Evolutionary conservation across 2,888 invertebrate species (phyloP), one percentile per base, ranked within the genome.

Genomic region (Trichogramma evanescens): DNA sequence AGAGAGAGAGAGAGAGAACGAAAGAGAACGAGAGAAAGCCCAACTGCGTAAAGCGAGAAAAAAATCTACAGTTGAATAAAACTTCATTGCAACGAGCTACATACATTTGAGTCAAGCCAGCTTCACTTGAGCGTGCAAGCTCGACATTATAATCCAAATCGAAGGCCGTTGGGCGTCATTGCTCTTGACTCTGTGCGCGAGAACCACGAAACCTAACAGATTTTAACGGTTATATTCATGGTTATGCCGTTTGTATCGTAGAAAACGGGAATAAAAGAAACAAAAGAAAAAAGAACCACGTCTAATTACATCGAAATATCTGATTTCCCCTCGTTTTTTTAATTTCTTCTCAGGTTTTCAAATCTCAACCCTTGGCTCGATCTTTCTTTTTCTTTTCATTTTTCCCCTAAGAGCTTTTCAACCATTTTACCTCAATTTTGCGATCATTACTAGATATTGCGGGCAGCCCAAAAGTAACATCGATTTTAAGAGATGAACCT

Each of bases 221-320:
- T 75, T 75, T 72, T 71, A 74, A 75, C 68, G 73, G 71, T 75
- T 73, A 74, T 71, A 70, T 62, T 74, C 59, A 74, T 67, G 69
- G 70, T 71, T 72, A 71, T 67, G 65, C 26, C 26, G 63, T 57
- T 52, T 9, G 59, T 44, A 52, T 51, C 26, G 59, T 46, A 54
- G 43, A 38, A 39, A 39, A 50, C n/a, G 9, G 6, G 39, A 39
- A 39, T 38, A 26, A 40, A 38, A 49, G 43, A 52, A 55, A 49
- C 41, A 43, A 50, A 59, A 51, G 48, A n/a, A 42, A 46, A 48
- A 46, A 58, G 50, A 63, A 68, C 65, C 65, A 64, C 65, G 64
- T 71, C 69, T 74, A 74, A 73, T 75, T 72, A 72, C 70, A 70
- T 64, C 52, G 66, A 68, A 70, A 71, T 72, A 64, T 66, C 63